A percentile compares a stretch with the other conserved stretches of the same genome.
phyloP scores from a whole-genome alignment of 2,888 invertebrate species.

The Diplazon laetatorius region DNA sequence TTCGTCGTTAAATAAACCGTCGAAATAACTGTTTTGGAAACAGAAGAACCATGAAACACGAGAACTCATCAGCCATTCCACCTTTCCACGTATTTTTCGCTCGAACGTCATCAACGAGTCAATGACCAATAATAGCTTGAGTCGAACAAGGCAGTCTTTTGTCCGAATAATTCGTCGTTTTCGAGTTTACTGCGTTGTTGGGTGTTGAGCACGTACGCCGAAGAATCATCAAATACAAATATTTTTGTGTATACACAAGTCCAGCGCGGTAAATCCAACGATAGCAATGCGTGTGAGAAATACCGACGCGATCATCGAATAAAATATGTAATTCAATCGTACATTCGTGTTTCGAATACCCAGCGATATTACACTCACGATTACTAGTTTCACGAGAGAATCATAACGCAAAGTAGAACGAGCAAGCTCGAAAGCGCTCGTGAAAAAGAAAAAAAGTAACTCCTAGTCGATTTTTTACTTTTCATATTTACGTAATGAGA shows the following conservation, averaged over 20 bases:
- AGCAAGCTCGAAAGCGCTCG: conserved; percentile 31
- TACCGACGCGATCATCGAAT: conserved; percentile 25
- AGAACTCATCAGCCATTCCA: conserved; percentile 47
- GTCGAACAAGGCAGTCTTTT: conserved; percentile 39
- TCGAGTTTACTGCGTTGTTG: neutral
- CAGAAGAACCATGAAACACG: conserved; percentile 53
- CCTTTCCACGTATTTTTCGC: conserved; percentile 14
- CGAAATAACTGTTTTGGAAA: conserved; percentile 56
- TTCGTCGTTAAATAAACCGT: conserved; percentile 54
- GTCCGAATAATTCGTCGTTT: neutral
- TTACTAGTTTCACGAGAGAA: conserved; percentile 7
- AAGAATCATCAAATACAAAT: conserved; percentile 19
- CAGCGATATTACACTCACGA: neutral
- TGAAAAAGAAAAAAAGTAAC: conserved; percentile 44
- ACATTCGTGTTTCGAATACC: neutral
- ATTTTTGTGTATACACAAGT: conserved; percentile 14
- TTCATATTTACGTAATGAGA: conserved; percentile 56
- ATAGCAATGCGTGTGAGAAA: neutral
- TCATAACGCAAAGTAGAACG: conserved; percentile 53
- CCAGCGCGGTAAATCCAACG: conserved; percentile 11
- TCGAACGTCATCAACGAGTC: conserved; percentile 2
- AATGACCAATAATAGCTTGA: neutral
- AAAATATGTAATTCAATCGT: conserved; percentile 36
- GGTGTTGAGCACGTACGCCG: neutral
- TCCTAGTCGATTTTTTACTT: conserved; percentile 40